Evolutionary conservation across 1,140 invertebrate species (phyloP).

Genomic region (Bactericera cockerelli): DNA sequence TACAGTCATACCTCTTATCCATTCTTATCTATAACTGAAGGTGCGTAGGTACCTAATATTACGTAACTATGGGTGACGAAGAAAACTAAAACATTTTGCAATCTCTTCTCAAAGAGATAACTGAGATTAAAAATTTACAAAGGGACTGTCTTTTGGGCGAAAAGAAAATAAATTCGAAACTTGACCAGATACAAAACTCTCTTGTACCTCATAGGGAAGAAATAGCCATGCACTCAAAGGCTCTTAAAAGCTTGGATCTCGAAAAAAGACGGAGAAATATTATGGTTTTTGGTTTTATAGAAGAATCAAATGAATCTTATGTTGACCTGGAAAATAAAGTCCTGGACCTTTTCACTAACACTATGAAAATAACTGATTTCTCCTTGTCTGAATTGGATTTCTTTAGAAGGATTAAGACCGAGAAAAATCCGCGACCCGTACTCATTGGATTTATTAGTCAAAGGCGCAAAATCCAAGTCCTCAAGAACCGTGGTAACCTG

Average conservation of each 20-base stretch:
- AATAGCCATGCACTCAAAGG: background rate
- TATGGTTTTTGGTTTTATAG: too few species aligned
- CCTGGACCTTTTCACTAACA: background rate
- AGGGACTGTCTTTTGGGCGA: too few species aligned
- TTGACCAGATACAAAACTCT: background rate
- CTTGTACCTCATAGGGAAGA: background rate
- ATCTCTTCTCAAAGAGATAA: too few species aligned
- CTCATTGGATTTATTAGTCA: background rate
- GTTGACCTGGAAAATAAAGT: background rate
- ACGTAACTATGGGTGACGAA: too few species aligned
- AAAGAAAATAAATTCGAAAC: background rate
- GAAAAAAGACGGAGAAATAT: background rate
- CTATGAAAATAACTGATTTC: too few species aligned
- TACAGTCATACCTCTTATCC: too few species aligned
- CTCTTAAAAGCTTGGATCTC: background rate
- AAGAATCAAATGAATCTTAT: background rate
- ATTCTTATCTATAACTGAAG: too few species aligned
- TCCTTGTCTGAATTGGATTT: background rate
- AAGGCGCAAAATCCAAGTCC: background rate
- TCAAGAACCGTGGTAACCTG: background rate
- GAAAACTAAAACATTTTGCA: too few species aligned
- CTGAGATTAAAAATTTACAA: too few species aligned
- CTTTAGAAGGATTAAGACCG: background rate
- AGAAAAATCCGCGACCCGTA: background rate
- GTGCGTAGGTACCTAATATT: too few species aligned